These are phyloP conservation scores for Adelognathus sp. DNA, from an alignment of 2,888 invertebrate genomes.

Conservation along the genomic window DNA sequence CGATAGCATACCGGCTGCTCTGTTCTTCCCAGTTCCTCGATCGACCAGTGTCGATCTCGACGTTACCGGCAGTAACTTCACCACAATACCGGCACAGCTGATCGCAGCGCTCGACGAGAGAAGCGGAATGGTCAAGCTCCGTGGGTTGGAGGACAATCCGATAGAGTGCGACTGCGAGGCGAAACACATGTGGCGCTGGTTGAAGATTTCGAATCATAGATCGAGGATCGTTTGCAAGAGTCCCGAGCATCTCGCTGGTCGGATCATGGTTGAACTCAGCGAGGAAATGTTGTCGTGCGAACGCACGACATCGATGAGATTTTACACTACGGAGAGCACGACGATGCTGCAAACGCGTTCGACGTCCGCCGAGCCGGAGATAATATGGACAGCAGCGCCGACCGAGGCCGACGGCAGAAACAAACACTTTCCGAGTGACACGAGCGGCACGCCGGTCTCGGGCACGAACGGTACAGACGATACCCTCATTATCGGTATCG, in stretches of 20 bases:
- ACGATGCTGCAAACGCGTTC: conserved; percentile 83
- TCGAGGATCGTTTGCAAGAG: conserved; percentile 86
- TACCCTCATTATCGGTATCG: conserved; percentile 96
- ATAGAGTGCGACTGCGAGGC: conserved; percentile 93
- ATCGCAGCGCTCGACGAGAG: conserved; percentile 92
- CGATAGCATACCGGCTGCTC: conserved; percentile 88
- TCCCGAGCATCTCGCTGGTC: conserved; percentile 88
- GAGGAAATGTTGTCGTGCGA: conserved; percentile 93
- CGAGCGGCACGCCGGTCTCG: conserved; percentile 77
- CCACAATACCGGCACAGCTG: conserved; percentile 89
- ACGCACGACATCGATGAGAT: conserved; percentile 83
- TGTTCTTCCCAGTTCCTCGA: conserved; percentile 93
- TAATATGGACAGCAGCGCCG: conserved; percentile 94
- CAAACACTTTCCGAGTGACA: conserved; percentile 83
- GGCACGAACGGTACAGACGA: conserved; percentile 91
- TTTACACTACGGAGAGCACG: conserved; percentile 80
- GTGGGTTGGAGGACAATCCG: conserved; percentile 90
- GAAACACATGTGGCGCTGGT: conserved; percentile 90
- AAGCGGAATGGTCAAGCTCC: conserved; percentile 87
- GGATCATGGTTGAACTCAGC: conserved; percentile 88
- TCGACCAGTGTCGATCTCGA: conserved; percentile 91
- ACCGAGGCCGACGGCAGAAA: conserved; percentile 84
- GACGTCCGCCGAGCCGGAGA: conserved; percentile 88
- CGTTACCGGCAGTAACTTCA: conserved; percentile 89
- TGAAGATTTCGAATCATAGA: conserved; percentile 82